Evolutionary conservation across 2,113 vertebrate genomes (phyloP), one percentile per base, ranked within the genome.

Genomic region (Dolichallabes microphthalmus): DNA sequence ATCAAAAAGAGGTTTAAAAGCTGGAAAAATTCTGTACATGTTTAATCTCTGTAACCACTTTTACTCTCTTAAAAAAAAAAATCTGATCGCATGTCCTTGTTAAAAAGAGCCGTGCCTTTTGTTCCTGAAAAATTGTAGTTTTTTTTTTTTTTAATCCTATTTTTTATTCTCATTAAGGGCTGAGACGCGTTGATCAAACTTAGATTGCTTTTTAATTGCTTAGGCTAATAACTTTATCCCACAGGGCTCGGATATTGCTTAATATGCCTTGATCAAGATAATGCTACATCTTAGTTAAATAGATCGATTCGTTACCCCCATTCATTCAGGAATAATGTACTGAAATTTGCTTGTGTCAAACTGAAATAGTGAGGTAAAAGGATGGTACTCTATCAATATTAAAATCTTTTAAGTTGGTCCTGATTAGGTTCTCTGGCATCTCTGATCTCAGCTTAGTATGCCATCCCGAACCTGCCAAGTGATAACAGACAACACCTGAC

Each of bases 401-500:
- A 80, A 90, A 85, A 89, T 90, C 89, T 92, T 90, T 88, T 89
- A 68, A 89, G 88, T 89, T 89, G 66, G 74, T 30, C 73, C 64
- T 73, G 86, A 90, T 84, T 89, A 77, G 82, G 86, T 83, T 76
- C 61, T 52, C 30, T 15, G 86, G 73, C 68, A 80, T 82, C 87
- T 89, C 85, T 86, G 82, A 85, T 88, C 82, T 82, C 2, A 69
- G 69, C 78, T 80, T 84, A 86, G 80, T 45, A 82, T 86, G 68
- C 84, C 82, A 85, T 78, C 75, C 22, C 11, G 83, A 87, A 90
- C 86, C 75, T 63, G 75, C 61, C 52, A 80, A 86, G 25, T n/a
- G 91, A 96, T 94, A 93, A 94, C 93, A 93, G 93, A 95, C 94
- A 93, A 93, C 94, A 94, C 93, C 93, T 95, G 94, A 95, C 95